Conservation (phyloP, 2,113 vertebrate species). For the Brevimyrus niger region DNA sequence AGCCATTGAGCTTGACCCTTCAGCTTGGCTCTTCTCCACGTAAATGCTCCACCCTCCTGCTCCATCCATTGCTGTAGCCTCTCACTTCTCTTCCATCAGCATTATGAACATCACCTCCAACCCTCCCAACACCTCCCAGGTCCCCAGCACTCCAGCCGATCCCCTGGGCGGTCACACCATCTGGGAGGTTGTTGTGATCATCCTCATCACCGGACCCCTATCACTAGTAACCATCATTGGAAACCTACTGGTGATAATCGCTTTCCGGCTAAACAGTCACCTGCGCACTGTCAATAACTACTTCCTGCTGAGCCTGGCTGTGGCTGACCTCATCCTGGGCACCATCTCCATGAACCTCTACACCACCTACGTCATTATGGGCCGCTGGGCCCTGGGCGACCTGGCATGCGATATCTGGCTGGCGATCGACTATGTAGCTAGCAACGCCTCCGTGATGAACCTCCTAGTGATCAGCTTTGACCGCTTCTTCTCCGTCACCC, state of each 20-base stretch:
- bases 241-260: slow-evolving; percentile 65
- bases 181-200: slow-evolving; percentile 63
- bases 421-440: slow-evolving; percentile 68
- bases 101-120: slow-evolving; percentile 52
- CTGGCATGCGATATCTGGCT: slow-evolving; percentile 69
- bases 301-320: slow-evolving; percentile 69
- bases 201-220: slow-evolving; percentile 56
- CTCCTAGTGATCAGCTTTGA: slow-evolving; percentile 72
- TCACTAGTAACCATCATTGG: slow-evolving; percentile 65
- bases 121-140: slow-evolving; percentile 10
- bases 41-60: neutral
- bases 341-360: slow-evolving; percentile 72
- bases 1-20: neutral
- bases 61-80: slow-evolving; percentile 4
- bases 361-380: slow-evolving; percentile 64
- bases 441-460: slow-evolving; percentile 73
- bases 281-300: slow-evolving; percentile 71
- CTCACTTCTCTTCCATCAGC: slow-evolving; percentile 6
- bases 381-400: slow-evolving; percentile 60
- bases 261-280: slow-evolving; percentile 67
- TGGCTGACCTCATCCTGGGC: slow-evolving; percentile 68
- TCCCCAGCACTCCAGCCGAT: slow-evolving; percentile 36
- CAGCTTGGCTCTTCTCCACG: neutral
- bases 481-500: slow-evolving; percentile 69
- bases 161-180: slow-evolving; percentile 41